Evolutionary conservation across 2,888 invertebrate species (phyloP).

Genomic region (Caenorhabditis sp.): DNA sequence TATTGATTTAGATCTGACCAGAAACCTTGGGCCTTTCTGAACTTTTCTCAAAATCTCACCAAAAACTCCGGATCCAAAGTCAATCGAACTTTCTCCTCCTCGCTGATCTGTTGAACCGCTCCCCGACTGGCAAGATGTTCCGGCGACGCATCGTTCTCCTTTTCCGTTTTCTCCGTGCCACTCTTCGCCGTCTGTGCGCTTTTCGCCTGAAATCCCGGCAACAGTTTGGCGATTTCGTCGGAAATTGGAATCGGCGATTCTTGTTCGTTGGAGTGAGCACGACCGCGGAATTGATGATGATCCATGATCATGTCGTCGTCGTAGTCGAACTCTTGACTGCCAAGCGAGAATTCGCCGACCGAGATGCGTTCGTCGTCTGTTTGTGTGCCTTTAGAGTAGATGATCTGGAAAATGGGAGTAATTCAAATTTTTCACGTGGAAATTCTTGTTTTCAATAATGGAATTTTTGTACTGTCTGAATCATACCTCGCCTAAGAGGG

Average conservation of each 20-base stretch:
- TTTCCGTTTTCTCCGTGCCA: too few species aligned
- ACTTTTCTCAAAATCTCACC: conserved; percentile 10
- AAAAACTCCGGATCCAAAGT: conserved; percentile 35
- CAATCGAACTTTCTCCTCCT: conserved; percentile 58
- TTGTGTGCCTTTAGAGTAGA: conserved; percentile 69
- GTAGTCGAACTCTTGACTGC: conserved; percentile 65
- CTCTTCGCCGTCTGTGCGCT: conserved; percentile 78
- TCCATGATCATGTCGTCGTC: conserved; percentile 62
- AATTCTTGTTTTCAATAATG: not conserved
- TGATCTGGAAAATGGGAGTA: conserved; percentile 46
- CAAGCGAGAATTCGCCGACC: conserved; percentile 63
- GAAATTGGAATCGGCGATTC: conserved; percentile 58
- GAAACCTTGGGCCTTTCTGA: too few species aligned
- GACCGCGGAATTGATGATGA: conserved; percentile 23
- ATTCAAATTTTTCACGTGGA: too few species aligned
- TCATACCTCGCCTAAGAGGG: too few species aligned
- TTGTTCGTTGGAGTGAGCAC: conserved; percentile 50
- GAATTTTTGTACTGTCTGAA: too few species aligned
- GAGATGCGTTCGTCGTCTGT: conserved; percentile 66
- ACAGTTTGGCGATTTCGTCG: conserved; percentile 59
- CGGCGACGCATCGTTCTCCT: too few species aligned
- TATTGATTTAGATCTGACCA: too few species aligned
- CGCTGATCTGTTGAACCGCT: conserved; percentile 45
- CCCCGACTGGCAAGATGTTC: too few species aligned
- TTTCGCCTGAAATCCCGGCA: conserved; percentile 86